Percentiles rank a stretch among this genome's conserved stretches.
These are phyloP conservation scores for Sarcophaga subvicina DNA, from an alignment of 2,888 invertebrate species.

Conservation along the genomic window DNA sequence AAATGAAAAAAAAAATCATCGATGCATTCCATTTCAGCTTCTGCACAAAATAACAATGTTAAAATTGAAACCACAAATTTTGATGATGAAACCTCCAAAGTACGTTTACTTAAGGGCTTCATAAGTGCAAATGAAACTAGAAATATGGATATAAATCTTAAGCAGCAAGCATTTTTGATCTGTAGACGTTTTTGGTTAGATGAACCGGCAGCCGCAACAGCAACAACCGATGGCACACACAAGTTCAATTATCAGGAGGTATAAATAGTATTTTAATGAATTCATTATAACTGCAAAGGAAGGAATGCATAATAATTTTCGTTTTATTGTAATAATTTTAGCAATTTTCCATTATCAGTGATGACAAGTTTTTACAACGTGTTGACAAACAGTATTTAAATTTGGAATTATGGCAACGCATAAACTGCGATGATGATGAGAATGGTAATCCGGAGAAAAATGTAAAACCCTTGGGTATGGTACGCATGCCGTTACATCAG, in stretches of 20 bases:
- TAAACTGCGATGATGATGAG: slow-evolving; percentile 62
- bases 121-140: slow-evolving; percentile 77
- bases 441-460: slow-evolving; percentile 63
- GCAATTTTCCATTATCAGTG: slow-evolving; percentile 84
- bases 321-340: slow-evolving; percentile 73
- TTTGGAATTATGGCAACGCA: slow-evolving; percentile 82
- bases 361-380: slow-evolving; percentile 83
- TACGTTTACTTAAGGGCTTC: slow-evolving; percentile 78
- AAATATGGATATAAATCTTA: slow-evolving; percentile 67
- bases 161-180: slow-evolving; percentile 72
- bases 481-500: slow-evolving; percentile 84
- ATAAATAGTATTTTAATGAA: not conserved
- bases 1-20: too few relatives aligned
- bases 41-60: slow-evolving; percentile 71
- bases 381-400: slow-evolving; percentile 84
- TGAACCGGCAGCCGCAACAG: slow-evolving; percentile 71
- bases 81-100: slow-evolving; percentile 77
- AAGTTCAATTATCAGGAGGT: slow-evolving; percentile 78
- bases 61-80: slow-evolving; percentile 73
- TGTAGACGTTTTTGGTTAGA: slow-evolving; percentile 80
- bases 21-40: slow-evolving; percentile 29
- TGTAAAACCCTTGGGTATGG: slow-evolving; percentile 82
- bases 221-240: slow-evolving; percentile 69
- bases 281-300: not conserved
- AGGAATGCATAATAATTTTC: not conserved